Base-by-base conservation (phyloP, 2,797 vertebrate species). In the Australoheros facetus region DNA sequence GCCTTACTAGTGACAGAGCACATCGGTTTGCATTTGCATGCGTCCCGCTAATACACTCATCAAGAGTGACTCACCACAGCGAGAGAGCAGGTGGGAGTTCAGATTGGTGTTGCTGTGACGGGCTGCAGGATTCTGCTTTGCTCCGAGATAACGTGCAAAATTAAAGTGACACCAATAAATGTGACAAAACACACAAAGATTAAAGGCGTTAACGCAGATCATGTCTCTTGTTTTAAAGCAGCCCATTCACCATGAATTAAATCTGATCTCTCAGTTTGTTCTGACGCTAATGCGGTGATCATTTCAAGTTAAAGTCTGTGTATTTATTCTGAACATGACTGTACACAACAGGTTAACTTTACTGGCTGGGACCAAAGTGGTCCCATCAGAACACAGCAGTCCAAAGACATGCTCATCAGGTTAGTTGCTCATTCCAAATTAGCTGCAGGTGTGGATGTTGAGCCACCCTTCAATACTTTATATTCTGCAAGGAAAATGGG, bases 71-170 rank as follows among this genome's bases (percentile, higher is more conserved):
- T 86, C 71, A 75, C 56, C 45, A 2, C 30, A 16, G 32, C 0
- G 54, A 78, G 59, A 0, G 17, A 14, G 62, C 62, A 77, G 83
- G 71, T 51, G 45, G 62, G 71, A 70, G 70, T 57, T 73, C 58
- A n/a, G 76, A 12, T 21, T 8, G 23, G 48, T 5, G 71, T 74
- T 2, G 17, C 64, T 6, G 17, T 13, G 53, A n/a, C 13, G 7
- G 14, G 66, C 21, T 1, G 19, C 39, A 39, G 54, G 73, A 75
- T 56, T 34, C 14, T 11, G 8, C n/a, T 1, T 10, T 0, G 54
- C 10, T 69, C 21, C 0, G 3, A 23, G 34, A 72, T 12, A 21
- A 71, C 23, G 55, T 56, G 77, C 69, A 56, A 77, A 57, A 66
- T 9, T 21, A 26, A 56, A 59, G 66, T 4, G 72, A 53, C 64